Base-by-base conservation (phyloP, 2,888 invertebrate species). In the Phymatocera aterrima region DNA sequence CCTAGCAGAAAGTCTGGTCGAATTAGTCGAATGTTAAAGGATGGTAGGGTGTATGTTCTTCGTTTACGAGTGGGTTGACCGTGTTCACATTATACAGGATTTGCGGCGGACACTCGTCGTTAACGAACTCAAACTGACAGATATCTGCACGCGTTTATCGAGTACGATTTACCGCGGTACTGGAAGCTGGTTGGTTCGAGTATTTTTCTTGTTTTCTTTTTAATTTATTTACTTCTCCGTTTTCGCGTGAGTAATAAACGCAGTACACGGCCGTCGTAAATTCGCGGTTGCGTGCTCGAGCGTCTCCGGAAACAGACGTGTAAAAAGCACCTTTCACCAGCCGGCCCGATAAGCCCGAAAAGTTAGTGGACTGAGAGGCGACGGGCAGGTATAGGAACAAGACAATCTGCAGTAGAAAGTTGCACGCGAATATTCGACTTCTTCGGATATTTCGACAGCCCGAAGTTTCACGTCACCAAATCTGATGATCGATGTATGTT, bases 11-110 rank as follows among this genome's bases (percentile, higher is more conserved):
- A 70, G 21, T 72, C 48, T 28, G 34, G 51, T 84, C 79, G 82
- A 84, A 84, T 83, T 84, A 82, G 51, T 72, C 72, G 51, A 31
- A 72, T 21, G 72, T 48, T 68, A 28, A 68, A 72, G 18, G 51
- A 51, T 6, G 34, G 21, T 12, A 51, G 21, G 28, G 48, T 51
- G 72, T 72, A 51, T 72, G 31, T 48, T 48, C 18, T 34, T 24
- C 15, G 68, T 5, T 24, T 43, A 10, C n/a, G n/a, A 15, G 68
- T 31, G 34, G 34, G 5, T 68, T 10, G 28, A 8, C 64, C 37
- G 2, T 68, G 72, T 72, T 72, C 34, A 51, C 18, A 72, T 72
- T 72, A 72, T 72, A 72, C 72, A 48, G 54, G 51, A 72, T 72
- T 48, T 37, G 54, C 72, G 72, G 51, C 34, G 48, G 40, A 75